Conservation (phyloP, 1,140 invertebrate genomes). For the Triops longicaudatus region DNA sequence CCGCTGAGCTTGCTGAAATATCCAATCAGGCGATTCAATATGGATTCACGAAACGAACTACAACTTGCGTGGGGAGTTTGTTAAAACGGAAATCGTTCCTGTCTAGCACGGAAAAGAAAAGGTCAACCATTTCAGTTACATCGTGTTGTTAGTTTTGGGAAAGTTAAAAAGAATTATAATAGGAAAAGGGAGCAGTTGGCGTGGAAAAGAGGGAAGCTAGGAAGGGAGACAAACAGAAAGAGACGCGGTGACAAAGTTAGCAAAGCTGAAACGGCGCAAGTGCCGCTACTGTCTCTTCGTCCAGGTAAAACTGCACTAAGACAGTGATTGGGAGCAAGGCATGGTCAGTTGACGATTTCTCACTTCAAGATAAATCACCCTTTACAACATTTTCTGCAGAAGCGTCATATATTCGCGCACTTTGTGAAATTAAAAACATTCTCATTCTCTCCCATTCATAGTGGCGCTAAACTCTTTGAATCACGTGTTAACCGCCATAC, state of each 20-base stretch:
- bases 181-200: not conserved
- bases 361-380: not conserved
- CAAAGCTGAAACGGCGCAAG: not conserved
- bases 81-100: not conserved
- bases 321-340: not conserved
- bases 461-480: not conserved
- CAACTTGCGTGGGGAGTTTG: not conserved
- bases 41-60: not conserved
- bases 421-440: not conserved
- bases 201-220: not conserved
- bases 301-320: not conserved
- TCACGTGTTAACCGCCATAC: not conserved
- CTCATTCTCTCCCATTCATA: not conserved
- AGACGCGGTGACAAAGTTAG: not conserved
- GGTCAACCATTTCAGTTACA: not conserved
- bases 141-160: not conserved
- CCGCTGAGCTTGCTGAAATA: not conserved
- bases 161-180: not conserved
- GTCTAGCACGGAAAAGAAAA: slow-evolving; percentile 9
- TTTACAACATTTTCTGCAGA: not conserved
- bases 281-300: not conserved
- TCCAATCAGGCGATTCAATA: not conserved
- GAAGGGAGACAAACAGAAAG: not conserved
- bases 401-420: not conserved
- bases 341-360: not conserved